phyloP scores from a whole-genome alignment of 2,888 invertebrate species.

The Stenoptilia bipunctidactyla region DNA sequence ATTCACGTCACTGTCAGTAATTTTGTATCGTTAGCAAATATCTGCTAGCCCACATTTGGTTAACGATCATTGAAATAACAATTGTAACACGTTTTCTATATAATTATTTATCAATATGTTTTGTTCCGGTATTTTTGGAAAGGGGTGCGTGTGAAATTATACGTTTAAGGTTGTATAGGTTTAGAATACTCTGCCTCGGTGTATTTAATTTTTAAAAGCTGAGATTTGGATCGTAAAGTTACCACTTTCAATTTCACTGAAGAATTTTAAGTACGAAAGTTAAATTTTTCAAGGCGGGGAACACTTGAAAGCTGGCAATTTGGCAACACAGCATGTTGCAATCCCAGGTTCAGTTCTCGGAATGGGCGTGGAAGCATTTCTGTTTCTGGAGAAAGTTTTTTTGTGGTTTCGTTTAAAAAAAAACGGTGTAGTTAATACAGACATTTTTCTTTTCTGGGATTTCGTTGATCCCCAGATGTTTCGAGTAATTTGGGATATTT shows the following conservation, averaged over 20 bases:
- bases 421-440: not conserved
- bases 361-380: conserved; percentile 6
- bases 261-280: not conserved
- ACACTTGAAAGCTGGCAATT: conserved; percentile 18
- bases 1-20: conserved; percentile 29
- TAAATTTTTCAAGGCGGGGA: conserved; percentile 13
- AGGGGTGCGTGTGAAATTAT: conserved; percentile 1
- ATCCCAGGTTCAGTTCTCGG: conserved; percentile 10
- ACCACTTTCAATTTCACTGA: not conserved
- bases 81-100: conserved; percentile 28
- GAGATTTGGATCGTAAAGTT: too few relatives aligned
- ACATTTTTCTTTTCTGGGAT: not conserved
- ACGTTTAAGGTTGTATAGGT: too few relatives aligned
- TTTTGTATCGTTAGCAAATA: conserved; percentile 49
- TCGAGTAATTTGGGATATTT: too few relatives aligned
- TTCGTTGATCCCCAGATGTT: too few relatives aligned
- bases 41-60: conserved; percentile 27
- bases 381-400: conserved; percentile 13
- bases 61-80: conserved; percentile 27
- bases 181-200: too few relatives aligned
- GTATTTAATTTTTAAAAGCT: too few relatives aligned
- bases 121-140: conserved; percentile 9
- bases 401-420: conserved; percentile 11
- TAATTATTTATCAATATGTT: conserved; percentile 34
- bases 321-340: conserved; percentile 12